Conservation (phyloP, 2,113 vertebrate genomes). For the Rhea pennata region DNA sequence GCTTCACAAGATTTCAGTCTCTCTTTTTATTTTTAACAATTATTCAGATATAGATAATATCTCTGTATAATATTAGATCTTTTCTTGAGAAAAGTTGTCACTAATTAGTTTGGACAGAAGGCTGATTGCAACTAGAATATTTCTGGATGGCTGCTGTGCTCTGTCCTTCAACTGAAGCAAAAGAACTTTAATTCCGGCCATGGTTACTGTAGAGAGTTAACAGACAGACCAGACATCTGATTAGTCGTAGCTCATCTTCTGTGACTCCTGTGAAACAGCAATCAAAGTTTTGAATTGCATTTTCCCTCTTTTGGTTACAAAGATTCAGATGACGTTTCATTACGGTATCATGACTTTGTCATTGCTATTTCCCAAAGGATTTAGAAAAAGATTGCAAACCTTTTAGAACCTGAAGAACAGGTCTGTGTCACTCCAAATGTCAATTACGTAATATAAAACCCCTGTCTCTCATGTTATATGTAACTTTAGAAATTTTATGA, state of each 20-base stretch:
- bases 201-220: not conserved
- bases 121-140: not conserved
- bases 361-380: not conserved
- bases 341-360: not conserved
- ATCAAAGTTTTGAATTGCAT: not conserved
- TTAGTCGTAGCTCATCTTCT: not conserved
- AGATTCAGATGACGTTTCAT: not conserved
- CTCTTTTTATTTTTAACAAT: not conserved
- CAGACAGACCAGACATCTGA: not conserved
- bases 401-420: not conserved
- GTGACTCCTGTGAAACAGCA: not conserved
- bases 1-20: not conserved
- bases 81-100: not conserved
- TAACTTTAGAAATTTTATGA: not conserved
- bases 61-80: not conserved
- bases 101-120: not conserved
- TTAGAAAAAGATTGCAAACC: not conserved
- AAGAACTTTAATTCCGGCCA: not conserved
- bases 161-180: not conserved
- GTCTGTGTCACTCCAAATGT: not conserved
- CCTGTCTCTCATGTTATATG: not conserved
- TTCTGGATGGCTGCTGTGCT: not conserved
- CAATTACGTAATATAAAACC: not conserved
- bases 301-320: not conserved
- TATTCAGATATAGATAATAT: not conserved